phyloP scores from a whole-genome alignment of 2,797 vertebrate genomes.

The Acrocephalus scirpaceus region DNA sequence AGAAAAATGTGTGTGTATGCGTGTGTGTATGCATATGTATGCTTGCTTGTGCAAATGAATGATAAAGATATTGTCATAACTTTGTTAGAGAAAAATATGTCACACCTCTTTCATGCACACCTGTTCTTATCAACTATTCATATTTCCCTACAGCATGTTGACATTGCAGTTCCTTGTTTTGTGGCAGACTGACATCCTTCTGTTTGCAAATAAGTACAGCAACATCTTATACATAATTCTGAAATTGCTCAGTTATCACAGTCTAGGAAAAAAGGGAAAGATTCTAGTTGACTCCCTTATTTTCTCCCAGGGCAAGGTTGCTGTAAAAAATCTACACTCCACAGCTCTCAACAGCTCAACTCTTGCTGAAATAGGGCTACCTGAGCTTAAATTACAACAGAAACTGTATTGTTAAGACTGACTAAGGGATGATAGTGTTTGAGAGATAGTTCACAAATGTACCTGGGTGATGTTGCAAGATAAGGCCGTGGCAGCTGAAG shows the following conservation, averaged over 20 bases:
- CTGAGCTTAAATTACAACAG: neutral
- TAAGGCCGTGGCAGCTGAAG: neutral
- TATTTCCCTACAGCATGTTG: neutral
- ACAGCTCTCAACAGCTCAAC: neutral
- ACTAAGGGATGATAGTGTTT: neutral
- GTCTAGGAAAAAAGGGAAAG: neutral
- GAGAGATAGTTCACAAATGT: neutral
- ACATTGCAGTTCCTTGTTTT: neutral
- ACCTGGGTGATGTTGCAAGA: neutral
- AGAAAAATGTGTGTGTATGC: neutral
- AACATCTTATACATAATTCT: neutral
- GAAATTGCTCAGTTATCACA: neutral
- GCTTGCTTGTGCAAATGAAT: neutral
- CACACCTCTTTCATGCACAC: neutral
- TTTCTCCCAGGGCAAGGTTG: neutral
- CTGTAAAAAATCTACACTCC: neutral
- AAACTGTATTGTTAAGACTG: neutral
- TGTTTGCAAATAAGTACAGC: neutral
- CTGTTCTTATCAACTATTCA: neutral
- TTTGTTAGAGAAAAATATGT: neutral
- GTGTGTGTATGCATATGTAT: neutral
- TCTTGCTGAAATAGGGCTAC: neutral
- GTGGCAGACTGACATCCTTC: neutral
- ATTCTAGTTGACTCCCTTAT: neutral
- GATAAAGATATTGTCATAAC: neutral